phyloP scores from a whole-genome alignment of 2,888 invertebrate genomes.

The Cenopis cana region DNA sequence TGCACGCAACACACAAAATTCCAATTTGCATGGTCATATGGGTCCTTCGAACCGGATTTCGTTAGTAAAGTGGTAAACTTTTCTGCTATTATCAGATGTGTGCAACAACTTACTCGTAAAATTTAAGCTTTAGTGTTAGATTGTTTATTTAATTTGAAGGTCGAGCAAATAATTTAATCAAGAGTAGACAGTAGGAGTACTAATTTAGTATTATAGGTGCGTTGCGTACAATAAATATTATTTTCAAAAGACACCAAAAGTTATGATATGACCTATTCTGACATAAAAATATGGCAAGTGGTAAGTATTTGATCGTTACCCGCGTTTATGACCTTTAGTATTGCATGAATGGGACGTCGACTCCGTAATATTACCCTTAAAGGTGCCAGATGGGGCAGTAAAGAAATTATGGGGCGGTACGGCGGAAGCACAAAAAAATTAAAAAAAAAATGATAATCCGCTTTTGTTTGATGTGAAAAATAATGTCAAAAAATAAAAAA shows the following conservation, averaged over 20 bases:
- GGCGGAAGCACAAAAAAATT: conserved; percentile 17
- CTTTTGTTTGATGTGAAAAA: conserved; percentile 12
- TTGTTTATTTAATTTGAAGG: too few relatives aligned
- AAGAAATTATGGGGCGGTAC: conserved; percentile 36
- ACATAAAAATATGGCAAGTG: conserved; percentile 39
- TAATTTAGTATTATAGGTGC: too few relatives aligned
- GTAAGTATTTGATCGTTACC: conserved; percentile 39
- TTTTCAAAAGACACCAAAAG: conserved; percentile 15
- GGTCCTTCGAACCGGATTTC: too few relatives aligned
- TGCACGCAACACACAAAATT: too few relatives aligned
- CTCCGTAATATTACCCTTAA: conserved; percentile 34
- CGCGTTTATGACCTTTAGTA: conserved; percentile 39
- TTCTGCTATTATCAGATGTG: too few relatives aligned
- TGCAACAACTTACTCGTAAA: too few relatives aligned
- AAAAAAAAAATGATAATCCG: conserved; percentile 10
- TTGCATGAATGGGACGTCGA: conserved; percentile 35
- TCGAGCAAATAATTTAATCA: background rate
- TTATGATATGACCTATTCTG: conserved; percentile 35
- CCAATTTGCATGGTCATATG: too few relatives aligned
- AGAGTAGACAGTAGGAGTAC: too few relatives aligned
- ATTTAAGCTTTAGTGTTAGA: too few relatives aligned
- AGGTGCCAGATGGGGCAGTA: conserved; percentile 43
- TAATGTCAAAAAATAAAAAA: conserved; percentile 15
- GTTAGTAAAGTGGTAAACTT: too few relatives aligned
- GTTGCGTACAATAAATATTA: background rate